These are phyloP conservation scores for Apis dorsata DNA, from an alignment of 1,140 invertebrate genomes.

Conservation along the genomic window DNA sequence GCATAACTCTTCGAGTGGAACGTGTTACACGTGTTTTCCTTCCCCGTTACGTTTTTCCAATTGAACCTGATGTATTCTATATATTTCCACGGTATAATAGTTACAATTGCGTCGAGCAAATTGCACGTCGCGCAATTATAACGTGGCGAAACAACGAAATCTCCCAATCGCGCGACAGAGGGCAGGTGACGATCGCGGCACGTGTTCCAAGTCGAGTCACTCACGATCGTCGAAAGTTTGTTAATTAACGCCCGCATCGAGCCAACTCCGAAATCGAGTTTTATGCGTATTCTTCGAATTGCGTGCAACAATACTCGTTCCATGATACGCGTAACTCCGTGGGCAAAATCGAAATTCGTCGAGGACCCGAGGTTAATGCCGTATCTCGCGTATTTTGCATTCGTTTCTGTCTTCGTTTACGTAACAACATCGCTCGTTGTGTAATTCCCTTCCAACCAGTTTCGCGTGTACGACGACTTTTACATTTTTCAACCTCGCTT, in stretches of 20 bases:
- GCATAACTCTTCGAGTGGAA: neutral
- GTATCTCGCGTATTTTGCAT: slow-evolving; percentile 20
- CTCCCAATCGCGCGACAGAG: neutral
- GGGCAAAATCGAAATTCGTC: slow-evolving; percentile 42
- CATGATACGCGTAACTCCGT: neutral
- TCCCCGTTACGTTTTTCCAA: neutral
- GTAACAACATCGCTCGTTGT: neutral
- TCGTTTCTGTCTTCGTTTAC: slow-evolving; percentile 14
- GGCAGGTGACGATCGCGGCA: slow-evolving; percentile 13
- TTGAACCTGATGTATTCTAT: neutral
- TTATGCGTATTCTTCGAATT: slow-evolving; percentile 28
- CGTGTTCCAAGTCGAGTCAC: neutral
- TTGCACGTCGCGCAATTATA: neutral
- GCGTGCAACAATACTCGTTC: slow-evolving; percentile 17
- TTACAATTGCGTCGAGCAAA: neutral
- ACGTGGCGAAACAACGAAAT: neutral
- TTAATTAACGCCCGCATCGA: slow-evolving; percentile 56
- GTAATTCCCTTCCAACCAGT: slow-evolving; percentile 17
- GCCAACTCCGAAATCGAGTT: slow-evolving; percentile 26
- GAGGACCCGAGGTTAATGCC: neutral
- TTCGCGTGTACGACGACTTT: neutral
- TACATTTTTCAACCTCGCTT: neutral
- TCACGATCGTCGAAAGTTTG: slow-evolving; percentile 56
- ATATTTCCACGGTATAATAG: too few relatives aligned
- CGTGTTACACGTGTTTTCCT: neutral